Base-by-base conservation (phyloP, 2,888 invertebrate genomes). In the Chrysodeixis includens region DNA sequence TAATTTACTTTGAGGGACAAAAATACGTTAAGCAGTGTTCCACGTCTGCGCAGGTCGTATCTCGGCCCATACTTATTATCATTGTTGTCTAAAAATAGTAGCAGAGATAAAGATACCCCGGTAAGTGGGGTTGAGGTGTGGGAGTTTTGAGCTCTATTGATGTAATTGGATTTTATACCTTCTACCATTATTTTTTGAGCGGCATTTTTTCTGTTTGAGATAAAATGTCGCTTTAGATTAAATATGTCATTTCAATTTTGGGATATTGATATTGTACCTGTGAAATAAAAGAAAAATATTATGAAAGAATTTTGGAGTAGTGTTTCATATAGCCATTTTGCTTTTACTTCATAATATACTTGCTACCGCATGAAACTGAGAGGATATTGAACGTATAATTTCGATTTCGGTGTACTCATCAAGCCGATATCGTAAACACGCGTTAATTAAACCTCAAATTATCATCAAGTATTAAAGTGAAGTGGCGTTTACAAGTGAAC, bases 401-500 rank as follows among this genome's bases (percentile, higher is more conserved):
- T 14, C 35, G 14, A 14, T 35, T 32, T 10, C n/a, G n/a, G n/a
- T n/a, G 6, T n/a, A 26, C 26, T 4, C 6, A 4, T 26, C 26
- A 26, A 20, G 18, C 10, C 46, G 46, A 49, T 49, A 49, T 40
- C 40, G 7, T 6, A n/a, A 12, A 20, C 16, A 35, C 20, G 35
- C 49, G 59, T 46, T 71, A 65, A 78, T 65, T 62, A 52, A 56
- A 55, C 32, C 18, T 54, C 60, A 56, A 78, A 64, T 61, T 63
- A 70, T 16, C 54, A 55, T 68, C 44, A 62, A 71, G 54, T 58
- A 65, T 70, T 70, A 70, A 66, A 74, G 60, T 76, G 56, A 53
- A 73, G 71, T 62, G 67, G 71, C 69, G 68, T 74, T 74, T 79
- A 76, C 71, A 75, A 79, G 79, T 81, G 82, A 82, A 80, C 75